Conservation (phyloP, 2,113 vertebrate genomes). For the Zapornia atra region DNA sequence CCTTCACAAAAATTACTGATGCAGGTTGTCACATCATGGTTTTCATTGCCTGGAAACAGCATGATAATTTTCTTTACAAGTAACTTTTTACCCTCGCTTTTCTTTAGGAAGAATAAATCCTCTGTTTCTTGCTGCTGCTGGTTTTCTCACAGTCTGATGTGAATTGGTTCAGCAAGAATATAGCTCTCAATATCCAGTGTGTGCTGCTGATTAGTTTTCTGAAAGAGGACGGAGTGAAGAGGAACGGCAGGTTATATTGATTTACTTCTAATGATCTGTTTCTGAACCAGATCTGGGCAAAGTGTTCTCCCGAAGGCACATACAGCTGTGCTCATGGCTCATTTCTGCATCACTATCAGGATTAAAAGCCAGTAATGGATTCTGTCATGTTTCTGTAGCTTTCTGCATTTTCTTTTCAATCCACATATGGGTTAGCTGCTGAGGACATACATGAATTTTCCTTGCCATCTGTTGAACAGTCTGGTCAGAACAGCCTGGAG, state of each 20-base stretch:
- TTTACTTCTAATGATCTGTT: slow-evolving; percentile 60
- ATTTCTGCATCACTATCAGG: neutral
- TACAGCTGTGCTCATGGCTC: neutral
- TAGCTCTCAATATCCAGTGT: slow-evolving; percentile 11
- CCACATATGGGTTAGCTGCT: neutral
- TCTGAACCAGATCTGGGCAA: slow-evolving; percentile 18
- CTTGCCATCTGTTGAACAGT: slow-evolving; percentile 24
- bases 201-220: slow-evolving; percentile 50
- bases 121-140: neutral
- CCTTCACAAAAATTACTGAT: neutral
- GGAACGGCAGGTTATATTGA: slow-evolving; percentile 47
- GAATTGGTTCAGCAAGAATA: slow-evolving; percentile 1
- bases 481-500: neutral
- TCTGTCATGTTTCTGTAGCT: neutral
- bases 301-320: neutral
- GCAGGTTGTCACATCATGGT: neutral
- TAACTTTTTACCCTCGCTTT: neutral
- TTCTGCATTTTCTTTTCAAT: neutral
- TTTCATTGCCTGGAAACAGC: neutral
- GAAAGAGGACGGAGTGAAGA: slow-evolving; percentile 39
- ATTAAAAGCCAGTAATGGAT: slow-evolving; percentile 44
- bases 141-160: neutral
- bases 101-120: neutral
- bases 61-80: neutral
- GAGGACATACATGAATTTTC: slow-evolving; percentile 11